Evolutionary conservation across 2,113 vertebrate species (phyloP).

Genomic region (Caranx ignobilis): DNA sequence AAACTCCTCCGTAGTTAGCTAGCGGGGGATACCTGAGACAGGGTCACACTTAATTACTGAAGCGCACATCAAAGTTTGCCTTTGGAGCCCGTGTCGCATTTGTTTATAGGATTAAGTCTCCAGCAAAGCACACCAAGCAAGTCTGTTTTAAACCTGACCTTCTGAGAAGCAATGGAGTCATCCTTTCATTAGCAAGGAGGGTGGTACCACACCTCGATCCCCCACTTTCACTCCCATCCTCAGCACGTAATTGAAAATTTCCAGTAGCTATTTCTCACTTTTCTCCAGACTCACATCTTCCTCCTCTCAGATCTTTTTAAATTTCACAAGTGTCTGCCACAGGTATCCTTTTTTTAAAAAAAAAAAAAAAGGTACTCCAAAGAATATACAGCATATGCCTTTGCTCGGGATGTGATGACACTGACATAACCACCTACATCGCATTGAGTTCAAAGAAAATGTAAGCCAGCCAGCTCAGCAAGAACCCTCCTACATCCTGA

Average conservation of each 20-base stretch:
- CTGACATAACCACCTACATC: slow-evolving; percentile 68
- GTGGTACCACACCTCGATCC: slow-evolving; percentile 41
- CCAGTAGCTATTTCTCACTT: slow-evolving; percentile 55
- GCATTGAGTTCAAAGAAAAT: slow-evolving; percentile 64
- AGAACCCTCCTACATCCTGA: slow-evolving; percentile 65
- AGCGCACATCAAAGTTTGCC: slow-evolving; percentile 79
- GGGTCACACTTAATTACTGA: slow-evolving; percentile 77
- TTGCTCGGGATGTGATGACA: slow-evolving; percentile 64
- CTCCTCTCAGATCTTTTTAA: slow-evolving; percentile 62
- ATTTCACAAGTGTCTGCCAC: slow-evolving; percentile 61
- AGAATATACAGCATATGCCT: slow-evolving; percentile 48
- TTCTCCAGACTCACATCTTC: slow-evolving; percentile 39
- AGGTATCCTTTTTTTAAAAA: slow-evolving; percentile 48
- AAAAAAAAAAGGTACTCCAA: slow-evolving; percentile 22
- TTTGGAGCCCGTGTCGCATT: slow-evolving; percentile 71
- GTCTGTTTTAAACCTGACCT: slow-evolving; percentile 67
- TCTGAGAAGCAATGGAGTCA: slow-evolving; percentile 60
- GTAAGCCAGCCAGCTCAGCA: slow-evolving; percentile 69
- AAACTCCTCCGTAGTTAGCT: slow-evolving; percentile 64
- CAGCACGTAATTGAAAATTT: slow-evolving; percentile 65
- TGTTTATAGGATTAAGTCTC: slow-evolving; percentile 79
- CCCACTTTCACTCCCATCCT: slow-evolving; percentile 37
- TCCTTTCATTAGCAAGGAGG: slow-evolving; percentile 64
- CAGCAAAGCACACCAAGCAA: slow-evolving; percentile 51
- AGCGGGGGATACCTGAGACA: slow-evolving; percentile 71